Conservation (phyloP, 2,113 vertebrate species). For the Festucalex cinctus region DNA sequence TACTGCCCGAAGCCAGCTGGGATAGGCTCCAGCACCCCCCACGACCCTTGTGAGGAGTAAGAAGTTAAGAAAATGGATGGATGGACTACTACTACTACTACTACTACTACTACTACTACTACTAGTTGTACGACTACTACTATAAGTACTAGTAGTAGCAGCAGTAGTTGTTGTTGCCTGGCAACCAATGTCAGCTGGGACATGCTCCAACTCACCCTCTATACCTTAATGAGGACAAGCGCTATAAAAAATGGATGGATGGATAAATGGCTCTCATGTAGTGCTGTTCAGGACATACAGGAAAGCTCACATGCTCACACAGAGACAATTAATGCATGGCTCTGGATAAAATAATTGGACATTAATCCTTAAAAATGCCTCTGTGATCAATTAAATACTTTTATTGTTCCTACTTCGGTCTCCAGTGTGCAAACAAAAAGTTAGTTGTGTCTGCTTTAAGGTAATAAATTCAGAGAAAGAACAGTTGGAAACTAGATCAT, state of each 20-base stretch:
- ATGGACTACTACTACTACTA: too few species aligned
- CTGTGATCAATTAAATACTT: conserved; percentile 26
- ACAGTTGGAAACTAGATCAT: not conserved
- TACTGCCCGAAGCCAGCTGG: too few species aligned
- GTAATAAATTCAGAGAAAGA: not conserved
- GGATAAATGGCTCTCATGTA: not conserved
- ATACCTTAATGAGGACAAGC: not conserved
- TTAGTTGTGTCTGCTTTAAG: not conserved
- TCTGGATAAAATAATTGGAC: conserved; percentile 13
- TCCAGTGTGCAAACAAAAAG: conserved; percentile 8
- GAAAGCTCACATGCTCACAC: not conserved
- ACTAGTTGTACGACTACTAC: too few species aligned
- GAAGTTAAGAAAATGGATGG: too few species aligned
- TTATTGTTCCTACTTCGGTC: conserved; percentile 11
- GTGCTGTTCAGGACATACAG: not conserved
- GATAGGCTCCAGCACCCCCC: too few species aligned
- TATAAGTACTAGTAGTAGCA: too few species aligned
- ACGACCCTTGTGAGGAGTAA: too few species aligned
- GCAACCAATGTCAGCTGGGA: not conserved
- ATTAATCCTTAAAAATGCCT: conserved; percentile 16
- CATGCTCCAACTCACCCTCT: not conserved
- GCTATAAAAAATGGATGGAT: not conserved
- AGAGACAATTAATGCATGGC: not conserved
- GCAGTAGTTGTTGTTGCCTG: too few species aligned
- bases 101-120: too few species aligned